Evolutionary conservation across 2,113 vertebrate species (phyloP).

Genomic region (Garra rufa): DNA sequence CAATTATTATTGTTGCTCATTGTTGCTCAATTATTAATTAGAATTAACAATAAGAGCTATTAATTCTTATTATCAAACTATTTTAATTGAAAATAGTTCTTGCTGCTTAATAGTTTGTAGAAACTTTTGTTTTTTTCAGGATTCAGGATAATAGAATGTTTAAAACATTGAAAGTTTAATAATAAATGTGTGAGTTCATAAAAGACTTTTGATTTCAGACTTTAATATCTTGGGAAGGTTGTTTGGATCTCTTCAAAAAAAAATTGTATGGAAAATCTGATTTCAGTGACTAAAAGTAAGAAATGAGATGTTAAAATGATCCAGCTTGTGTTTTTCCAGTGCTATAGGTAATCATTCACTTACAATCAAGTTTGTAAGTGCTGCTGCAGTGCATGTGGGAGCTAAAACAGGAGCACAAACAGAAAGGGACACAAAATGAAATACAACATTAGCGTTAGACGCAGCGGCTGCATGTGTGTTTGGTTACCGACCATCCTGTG

Average conservation of each 20-base stretch:
- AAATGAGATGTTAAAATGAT: background rate
- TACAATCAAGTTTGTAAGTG: background rate
- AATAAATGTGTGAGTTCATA: background rate
- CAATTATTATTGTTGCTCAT: no score
- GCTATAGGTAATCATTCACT: background rate
- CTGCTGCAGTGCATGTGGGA: constrained; percentile 10
- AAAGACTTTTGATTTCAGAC: background rate
- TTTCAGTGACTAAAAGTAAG: background rate
- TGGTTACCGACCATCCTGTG: constrained; percentile 44
- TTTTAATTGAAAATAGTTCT: no score
- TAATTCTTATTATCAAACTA: no score
- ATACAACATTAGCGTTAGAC: constrained; percentile 7
- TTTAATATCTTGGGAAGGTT: background rate
- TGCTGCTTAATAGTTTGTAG: no score
- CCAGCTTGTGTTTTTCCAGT: background rate
- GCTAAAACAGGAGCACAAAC: constrained; percentile 1
- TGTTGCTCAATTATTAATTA: no score
- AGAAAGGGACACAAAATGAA: constrained; percentile 26
- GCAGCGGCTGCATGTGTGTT: constrained; percentile 39
- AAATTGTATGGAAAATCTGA: background rate
- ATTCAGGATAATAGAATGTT: no score
- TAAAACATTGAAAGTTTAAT: background rate
- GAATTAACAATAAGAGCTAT: no score
- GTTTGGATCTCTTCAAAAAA: background rate
- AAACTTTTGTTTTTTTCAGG: no score